Evolutionary conservation across 2,888 invertebrate genomes (phyloP).

Genomic region (Amblyjoppa fuscipennis): DNA sequence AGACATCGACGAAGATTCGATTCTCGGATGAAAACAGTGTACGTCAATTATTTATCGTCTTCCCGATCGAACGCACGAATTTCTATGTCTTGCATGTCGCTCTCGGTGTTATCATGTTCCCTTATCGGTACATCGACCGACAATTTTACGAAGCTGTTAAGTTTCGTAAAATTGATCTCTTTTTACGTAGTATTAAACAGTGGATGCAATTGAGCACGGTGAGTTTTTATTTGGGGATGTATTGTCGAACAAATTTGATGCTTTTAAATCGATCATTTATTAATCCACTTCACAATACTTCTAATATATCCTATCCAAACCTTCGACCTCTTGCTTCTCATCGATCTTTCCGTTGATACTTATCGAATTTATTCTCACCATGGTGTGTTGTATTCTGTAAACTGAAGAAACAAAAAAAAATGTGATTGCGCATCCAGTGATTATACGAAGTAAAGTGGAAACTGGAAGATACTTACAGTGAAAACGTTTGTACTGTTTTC

Average conservation of each 20-base stretch:
- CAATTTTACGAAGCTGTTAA: neutral
- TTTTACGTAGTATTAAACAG: neutral
- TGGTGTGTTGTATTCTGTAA: constrained; percentile 90
- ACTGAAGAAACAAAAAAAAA: constrained; percentile 82
- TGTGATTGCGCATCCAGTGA: neutral
- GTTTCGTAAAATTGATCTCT: neutral
- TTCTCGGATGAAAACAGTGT: constrained; percentile 28
- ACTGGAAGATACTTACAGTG: constrained; percentile 87
- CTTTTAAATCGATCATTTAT: constrained; percentile 24
- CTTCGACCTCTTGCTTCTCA: constrained; percentile 85
- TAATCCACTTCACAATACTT: constrained; percentile 18
- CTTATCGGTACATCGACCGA: neutral
- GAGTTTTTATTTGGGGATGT: neutral
- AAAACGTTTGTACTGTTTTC: constrained; percentile 92
- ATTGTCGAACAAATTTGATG: neutral
- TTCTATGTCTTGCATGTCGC: neutral
- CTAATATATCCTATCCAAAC: constrained; percentile 82
- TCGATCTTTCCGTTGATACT: constrained; percentile 87
- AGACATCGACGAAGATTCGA: constrained; percentile 36
- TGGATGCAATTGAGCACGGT: neutral
- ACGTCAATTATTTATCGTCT: constrained; percentile 20
- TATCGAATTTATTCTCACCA: constrained; percentile 92
- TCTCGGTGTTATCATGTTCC: neutral
- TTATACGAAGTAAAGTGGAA: neutral
- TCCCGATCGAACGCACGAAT: neutral